phyloP scores from a whole-genome alignment of 2,113 vertebrate species.

The Melanostigma gelatinosum region DNA sequence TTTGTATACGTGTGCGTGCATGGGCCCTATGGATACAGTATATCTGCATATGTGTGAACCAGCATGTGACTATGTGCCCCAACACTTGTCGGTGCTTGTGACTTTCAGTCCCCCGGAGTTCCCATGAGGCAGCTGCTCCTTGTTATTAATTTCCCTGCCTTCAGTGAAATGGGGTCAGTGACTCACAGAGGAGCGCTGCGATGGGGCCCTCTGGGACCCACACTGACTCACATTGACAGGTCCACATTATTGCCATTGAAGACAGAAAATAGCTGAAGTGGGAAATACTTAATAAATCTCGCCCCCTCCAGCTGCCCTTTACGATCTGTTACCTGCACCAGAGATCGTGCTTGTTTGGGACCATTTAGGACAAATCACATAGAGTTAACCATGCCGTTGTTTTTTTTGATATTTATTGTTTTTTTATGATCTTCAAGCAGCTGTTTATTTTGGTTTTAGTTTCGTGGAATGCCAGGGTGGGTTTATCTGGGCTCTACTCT shows the following conservation, averaged over 20 bases:
- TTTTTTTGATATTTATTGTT: not conserved
- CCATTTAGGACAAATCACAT: not conserved
- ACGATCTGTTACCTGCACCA: slow-evolving; percentile 34
- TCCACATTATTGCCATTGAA: slow-evolving; percentile 52
- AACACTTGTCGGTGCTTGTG: slow-evolving; percentile 50
- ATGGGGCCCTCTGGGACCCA: slow-evolving; percentile 65
- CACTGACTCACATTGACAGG: slow-evolving; percentile 73
- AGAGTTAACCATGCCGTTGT: not conserved
- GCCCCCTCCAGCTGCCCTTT: slow-evolving; percentile 31
- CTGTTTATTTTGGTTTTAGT: slow-evolving; percentile 9
- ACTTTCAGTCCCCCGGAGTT: slow-evolving; percentile 47
- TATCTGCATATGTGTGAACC: not conserved
- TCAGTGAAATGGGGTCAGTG: slow-evolving; percentile 78
- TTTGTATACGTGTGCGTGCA: not conserved
- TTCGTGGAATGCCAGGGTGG: not conserved
- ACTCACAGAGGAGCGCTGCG: slow-evolving; percentile 72
- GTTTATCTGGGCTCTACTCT: not conserved
- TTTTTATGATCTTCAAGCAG: not conserved
- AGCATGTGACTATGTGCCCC: slow-evolving; percentile 15
- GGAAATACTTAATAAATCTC: slow-evolving; percentile 58
- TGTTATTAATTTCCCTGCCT: slow-evolving; percentile 75
- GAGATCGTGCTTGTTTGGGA: slow-evolving; percentile 23
- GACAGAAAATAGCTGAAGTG: slow-evolving; percentile 70
- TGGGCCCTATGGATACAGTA: not conserved
- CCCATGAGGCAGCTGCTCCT: slow-evolving; percentile 62